Evolutionary conservation across 2,888 invertebrate genomes (phyloP).

Genomic region (Caenorhabditis sp.): DNA sequence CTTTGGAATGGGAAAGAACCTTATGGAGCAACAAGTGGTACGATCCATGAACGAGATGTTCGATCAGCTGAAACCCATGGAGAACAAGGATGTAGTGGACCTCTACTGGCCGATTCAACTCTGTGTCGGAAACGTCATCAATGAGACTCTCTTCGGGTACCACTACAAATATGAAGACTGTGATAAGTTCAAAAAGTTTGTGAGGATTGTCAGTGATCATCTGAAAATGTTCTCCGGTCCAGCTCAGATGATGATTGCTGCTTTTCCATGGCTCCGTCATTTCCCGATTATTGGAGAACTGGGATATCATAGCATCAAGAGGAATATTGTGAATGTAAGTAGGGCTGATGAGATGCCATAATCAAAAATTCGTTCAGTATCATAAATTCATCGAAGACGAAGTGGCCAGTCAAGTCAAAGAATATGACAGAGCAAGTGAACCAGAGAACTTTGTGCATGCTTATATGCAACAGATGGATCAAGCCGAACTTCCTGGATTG

Average conservation of each 20-base stretch:
- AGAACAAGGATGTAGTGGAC: conserved; percentile 39
- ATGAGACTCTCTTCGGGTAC: conserved; percentile 71
- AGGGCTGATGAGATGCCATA: neutral
- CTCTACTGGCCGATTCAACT: conserved; percentile 71
- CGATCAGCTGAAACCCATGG: conserved; percentile 39
- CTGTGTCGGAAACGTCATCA: conserved; percentile 75
- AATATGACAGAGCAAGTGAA: conserved; percentile 51
- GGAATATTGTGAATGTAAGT: conserved; percentile 40
- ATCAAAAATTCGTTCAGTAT: neutral
- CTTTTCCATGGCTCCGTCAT: conserved; percentile 57
- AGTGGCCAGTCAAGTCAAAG: conserved; percentile 43
- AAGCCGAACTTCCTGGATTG: conserved; percentile 6
- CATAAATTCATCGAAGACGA: conserved; percentile 49
- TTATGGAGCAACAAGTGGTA: conserved; percentile 72
- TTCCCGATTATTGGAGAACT: conserved; percentile 61
- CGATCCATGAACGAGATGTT: conserved; percentile 54
- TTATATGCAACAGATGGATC: conserved; percentile 55
- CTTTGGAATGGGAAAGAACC: conserved; percentile 69
- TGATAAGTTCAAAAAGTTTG: conserved; percentile 64
- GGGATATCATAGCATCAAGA: conserved; percentile 42
- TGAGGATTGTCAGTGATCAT: conserved; percentile 34
- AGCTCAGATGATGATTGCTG: conserved; percentile 1
- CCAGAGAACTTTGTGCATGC: conserved; percentile 70
- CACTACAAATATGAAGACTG: conserved; percentile 60
- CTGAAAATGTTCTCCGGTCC: conserved; percentile 10